Evolutionary conservation across 2,888 invertebrate genomes (phyloP).

Genomic region (Dicycla oo): DNA sequence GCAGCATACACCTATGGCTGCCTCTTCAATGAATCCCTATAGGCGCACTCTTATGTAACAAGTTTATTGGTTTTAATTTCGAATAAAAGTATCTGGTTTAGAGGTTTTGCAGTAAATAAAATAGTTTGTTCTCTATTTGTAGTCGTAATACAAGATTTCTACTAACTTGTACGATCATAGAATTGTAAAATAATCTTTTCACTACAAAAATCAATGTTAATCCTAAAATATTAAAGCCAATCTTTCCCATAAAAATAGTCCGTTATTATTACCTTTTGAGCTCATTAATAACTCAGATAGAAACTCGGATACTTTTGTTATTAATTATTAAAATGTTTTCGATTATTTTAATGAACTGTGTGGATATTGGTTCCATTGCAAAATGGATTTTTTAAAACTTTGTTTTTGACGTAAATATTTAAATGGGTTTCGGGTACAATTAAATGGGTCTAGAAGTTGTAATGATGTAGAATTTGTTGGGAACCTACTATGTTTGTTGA

Average conservation of each 20-base stretch:
- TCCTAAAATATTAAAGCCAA: background rate
- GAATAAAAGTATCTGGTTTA: background rate
- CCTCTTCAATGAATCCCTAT: too few relatives aligned
- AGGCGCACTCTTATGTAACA: too few relatives aligned
- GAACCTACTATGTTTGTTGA: background rate
- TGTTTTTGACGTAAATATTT: slow-evolving; percentile 20
- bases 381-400: slow-evolving; percentile 12
- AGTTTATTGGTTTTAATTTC: background rate
- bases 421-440: background rate
- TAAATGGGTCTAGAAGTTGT: background rate
- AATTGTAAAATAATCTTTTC: slow-evolving; percentile 13
- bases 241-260: slow-evolving; percentile 13
- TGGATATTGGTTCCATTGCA: background rate
- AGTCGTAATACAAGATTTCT: slow-evolving; percentile 5
- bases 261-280: background rate
- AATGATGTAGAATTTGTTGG: background rate
- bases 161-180: background rate
- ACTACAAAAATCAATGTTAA: background rate
- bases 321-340: slow-evolving; percentile 23
- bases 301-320: slow-evolving; percentile 7
- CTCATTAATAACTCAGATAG: slow-evolving; percentile 14
- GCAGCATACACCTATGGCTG: too few relatives aligned
- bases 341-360: slow-evolving; percentile 16
- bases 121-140: background rate
- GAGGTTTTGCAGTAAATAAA: background rate